Evolutionary conservation across 2,888 invertebrate genomes (phyloP).

Genomic region (Yponomeuta cagnagella): DNA sequence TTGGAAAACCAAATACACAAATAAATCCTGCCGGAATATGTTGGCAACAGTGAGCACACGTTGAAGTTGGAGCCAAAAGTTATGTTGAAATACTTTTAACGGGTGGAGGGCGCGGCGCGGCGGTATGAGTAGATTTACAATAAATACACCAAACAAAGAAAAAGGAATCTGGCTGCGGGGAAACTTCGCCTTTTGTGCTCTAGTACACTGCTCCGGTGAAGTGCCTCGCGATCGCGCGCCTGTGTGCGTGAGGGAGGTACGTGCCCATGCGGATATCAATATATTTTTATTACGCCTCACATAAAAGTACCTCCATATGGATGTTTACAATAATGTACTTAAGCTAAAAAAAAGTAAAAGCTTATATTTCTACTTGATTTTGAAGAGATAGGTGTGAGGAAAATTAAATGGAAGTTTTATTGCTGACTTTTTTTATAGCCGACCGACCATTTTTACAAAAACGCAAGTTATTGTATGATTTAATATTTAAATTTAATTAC

Average conservation of each 20-base stretch:
- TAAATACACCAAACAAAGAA: constrained; percentile 75
- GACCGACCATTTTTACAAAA: no score
- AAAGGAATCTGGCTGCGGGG: constrained; percentile 72
- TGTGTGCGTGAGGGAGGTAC: background rate
- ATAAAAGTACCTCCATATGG: background rate
- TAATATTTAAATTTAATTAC: no score
- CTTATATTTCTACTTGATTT: no score
- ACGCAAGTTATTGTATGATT: no score
- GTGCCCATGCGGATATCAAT: background rate
- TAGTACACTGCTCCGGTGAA: constrained; percentile 34
- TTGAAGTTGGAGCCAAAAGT: constrained; percentile 46
- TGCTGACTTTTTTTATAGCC: no score
- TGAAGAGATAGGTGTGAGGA: no score
- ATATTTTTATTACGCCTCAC: constrained; percentile 2
- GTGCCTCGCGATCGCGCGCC: constrained; percentile 4
- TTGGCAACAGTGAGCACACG: constrained; percentile 10
- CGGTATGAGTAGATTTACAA: constrained; percentile 75
- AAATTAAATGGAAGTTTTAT: no score
- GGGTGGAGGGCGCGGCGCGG: constrained; percentile 34
- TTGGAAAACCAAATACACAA: constrained; percentile 6
- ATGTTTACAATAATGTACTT: background rate
- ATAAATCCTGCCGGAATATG: constrained; percentile 12
- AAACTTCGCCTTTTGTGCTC: constrained; percentile 68
- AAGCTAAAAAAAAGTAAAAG: no score
- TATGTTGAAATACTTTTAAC: constrained; percentile 72